Conservation (phyloP, 2,797 vertebrate species). For the Anguilla megastoma region DNA sequence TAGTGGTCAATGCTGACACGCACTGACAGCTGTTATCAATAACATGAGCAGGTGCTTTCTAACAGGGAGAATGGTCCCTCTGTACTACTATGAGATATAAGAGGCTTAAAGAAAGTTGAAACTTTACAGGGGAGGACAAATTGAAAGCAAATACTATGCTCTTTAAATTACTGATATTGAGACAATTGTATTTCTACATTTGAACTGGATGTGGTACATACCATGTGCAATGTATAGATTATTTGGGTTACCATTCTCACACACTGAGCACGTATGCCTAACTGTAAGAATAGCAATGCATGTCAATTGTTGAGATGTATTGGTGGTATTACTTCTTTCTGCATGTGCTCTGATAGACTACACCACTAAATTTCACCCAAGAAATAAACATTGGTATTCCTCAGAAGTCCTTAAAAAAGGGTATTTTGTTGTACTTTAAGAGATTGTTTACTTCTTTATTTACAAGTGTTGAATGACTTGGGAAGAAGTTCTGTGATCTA, state of each 20-base stretch:
- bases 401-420: neutral
- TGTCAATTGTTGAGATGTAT: neutral
- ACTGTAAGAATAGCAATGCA: neutral
- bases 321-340: neutral
- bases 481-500: neutral
- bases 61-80: neutral
- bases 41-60: neutral
- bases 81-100: neutral
- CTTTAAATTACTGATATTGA: neutral
- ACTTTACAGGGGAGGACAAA: neutral
- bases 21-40: too few species aligned
- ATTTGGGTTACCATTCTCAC: neutral
- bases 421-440: constrained; percentile 14
- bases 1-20: too few species aligned
- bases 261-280: neutral
- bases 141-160: neutral
- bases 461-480: neutral
- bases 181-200: neutral
- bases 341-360: neutral
- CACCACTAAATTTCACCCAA: neutral
- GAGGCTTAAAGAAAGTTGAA: neutral
- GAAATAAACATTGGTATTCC: neutral
- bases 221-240: neutral
- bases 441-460: neutral
- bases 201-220: neutral